These are phyloP conservation scores for Drosophila anomalata DNA, from an alignment of 2,888 invertebrate genomes.

Conservation along the genomic window DNA sequence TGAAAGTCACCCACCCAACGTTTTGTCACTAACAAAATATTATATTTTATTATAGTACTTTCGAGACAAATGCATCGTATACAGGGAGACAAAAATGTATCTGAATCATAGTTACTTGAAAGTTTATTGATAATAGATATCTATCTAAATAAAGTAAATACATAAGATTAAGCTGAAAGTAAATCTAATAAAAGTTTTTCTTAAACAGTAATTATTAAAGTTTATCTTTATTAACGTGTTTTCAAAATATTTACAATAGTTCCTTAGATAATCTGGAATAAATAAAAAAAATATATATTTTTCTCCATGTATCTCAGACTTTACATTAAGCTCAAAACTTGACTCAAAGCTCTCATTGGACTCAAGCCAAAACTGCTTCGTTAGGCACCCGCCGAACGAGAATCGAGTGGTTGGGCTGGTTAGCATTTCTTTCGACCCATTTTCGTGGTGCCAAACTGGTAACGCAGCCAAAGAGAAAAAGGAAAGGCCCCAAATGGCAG, in stretches of 20 bases:
- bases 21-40: neutral
- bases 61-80: no score
- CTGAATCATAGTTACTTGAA: no score
- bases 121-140: no score
- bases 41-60: neutral
- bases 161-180: no score
- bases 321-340: neutral
- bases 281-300: neutral
- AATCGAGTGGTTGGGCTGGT: slow-evolving; percentile 22
- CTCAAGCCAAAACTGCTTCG: slow-evolving; percentile 12
- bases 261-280: neutral
- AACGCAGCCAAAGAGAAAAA: slow-evolving; percentile 41
- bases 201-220: neutral
- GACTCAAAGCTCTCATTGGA: slow-evolving; percentile 1
- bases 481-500: slow-evolving; percentile 57
- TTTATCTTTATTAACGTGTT: no score
- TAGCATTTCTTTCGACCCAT: slow-evolving; percentile 34
- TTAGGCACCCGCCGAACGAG: slow-evolving; percentile 24
- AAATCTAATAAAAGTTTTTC: no score
- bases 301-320: neutral
- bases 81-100: no score
- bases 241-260: no score
- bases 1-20: neutral
- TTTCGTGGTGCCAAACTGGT: slow-evolving; percentile 52
- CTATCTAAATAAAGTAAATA: no score